Conservation (phyloP, 1,140 invertebrate species). For the Paraescarpia echinospica region DNA sequence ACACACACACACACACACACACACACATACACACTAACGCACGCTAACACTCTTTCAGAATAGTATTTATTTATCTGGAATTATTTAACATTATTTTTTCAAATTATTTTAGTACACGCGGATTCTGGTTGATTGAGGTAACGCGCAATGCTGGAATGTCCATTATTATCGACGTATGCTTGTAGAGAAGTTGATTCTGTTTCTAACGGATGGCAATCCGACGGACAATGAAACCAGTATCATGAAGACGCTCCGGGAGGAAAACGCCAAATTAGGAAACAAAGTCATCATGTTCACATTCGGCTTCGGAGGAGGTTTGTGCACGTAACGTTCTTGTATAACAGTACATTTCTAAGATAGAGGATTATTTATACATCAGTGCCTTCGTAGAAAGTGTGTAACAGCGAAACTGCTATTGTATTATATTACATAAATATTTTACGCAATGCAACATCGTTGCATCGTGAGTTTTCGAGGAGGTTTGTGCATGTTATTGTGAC, state of each 20-base stretch:
- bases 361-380: no score
- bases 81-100: not conserved
- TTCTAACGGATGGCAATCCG: not conserved
- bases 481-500: no score
- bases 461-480: no score
- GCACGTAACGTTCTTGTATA: no score
- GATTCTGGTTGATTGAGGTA: not conserved
- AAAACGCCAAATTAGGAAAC: not conserved
- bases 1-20: no score
- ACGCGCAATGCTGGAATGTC: not conserved
- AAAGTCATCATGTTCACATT: not conserved
- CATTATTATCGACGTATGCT: not conserved
- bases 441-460: no score
- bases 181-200: constrained; percentile 6
- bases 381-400: no score
- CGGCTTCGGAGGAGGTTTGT: not conserved
- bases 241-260: not conserved
- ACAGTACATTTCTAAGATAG: no score
- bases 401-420: no score
- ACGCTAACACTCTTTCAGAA: no score
- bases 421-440: no score
- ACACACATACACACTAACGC: no score
- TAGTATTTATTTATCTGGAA: not conserved
- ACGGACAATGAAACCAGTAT: not conserved
- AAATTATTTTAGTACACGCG: not conserved